phyloP scores from a whole-genome alignment of 2,113 vertebrate species.

The Probosciger aterrimus region DNA sequence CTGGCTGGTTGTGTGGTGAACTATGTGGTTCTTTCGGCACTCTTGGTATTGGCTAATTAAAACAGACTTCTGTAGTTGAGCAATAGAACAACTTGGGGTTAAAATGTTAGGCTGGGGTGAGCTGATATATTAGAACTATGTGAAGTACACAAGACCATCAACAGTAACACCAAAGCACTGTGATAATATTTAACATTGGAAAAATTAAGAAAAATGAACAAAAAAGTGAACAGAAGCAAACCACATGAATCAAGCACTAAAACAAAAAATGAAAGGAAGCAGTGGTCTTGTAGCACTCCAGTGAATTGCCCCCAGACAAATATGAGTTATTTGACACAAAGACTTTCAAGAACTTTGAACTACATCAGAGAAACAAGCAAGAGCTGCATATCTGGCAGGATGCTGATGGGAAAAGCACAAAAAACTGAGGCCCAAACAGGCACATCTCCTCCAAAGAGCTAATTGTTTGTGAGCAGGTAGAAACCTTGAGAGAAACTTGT shows the following conservation, averaged over 20 bases:
- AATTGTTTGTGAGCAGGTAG: accelerated
- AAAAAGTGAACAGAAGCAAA: not conserved
- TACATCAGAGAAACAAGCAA: not conserved
- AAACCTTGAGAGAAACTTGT: not conserved
- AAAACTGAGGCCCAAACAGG: not conserved
- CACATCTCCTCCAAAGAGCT: not conserved
- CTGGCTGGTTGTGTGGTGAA: not conserved
- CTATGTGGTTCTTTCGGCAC: not conserved
- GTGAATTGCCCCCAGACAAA: accelerated
- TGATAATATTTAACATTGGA: not conserved
- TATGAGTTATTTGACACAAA: not conserved
- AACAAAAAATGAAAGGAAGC: not conserved
- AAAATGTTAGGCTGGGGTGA: not conserved
- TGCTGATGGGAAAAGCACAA: not conserved
- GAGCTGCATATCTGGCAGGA: accelerated
- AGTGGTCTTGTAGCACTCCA: not conserved
- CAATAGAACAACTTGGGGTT: not conserved
- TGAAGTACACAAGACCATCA: not conserved
- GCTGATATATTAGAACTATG: not conserved
- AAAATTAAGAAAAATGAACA: not conserved
- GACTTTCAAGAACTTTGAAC: not conserved
- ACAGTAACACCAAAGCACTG: not conserved
- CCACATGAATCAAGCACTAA: not conserved
- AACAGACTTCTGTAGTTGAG: not conserved
- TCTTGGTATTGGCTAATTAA: not conserved